A percentile compares a stretch with the other conserved stretches of the same genome.
These are phyloP conservation scores for Notodonta dromedarius DNA, from an alignment of 2,888 invertebrate species.

Conservation along the genomic window DNA sequence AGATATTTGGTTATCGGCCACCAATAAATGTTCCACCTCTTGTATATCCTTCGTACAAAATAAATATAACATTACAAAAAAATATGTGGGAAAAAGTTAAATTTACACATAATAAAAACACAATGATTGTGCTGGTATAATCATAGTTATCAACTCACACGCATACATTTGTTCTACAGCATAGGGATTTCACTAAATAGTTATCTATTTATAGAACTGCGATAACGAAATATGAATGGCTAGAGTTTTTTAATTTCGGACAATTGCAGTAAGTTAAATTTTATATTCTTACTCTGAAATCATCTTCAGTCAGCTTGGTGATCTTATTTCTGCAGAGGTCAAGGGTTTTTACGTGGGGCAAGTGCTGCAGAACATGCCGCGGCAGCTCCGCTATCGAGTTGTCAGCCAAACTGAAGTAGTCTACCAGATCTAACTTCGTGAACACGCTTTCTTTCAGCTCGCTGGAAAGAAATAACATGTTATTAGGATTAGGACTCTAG, in stretches of 20 bases:
- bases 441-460: slow-evolving; percentile 89
- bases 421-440: slow-evolving; percentile 88
- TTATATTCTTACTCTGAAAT: slow-evolving; percentile 86
- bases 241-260: slow-evolving; percentile 1
- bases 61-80: slow-evolving; percentile 5
- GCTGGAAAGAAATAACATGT: slow-evolving; percentile 71
- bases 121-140: slow-evolving; percentile 5
- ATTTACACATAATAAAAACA: slow-evolving; percentile 6
- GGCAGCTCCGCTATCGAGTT: slow-evolving; percentile 91
- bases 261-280: not conserved
- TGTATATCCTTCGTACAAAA: slow-evolving; percentile 67
- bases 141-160: slow-evolving; percentile 24
- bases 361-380: slow-evolving; percentile 88
- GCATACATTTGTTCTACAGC: slow-evolving; percentile 29
- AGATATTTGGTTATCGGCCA: slow-evolving; percentile 90
- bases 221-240: slow-evolving; percentile 32
- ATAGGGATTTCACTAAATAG: slow-evolving; percentile 12
- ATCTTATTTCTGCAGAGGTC: slow-evolving; percentile 93
- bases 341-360: slow-evolving; percentile 91
- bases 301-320: slow-evolving; percentile 88
- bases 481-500: not conserved
- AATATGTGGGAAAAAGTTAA: not conserved
- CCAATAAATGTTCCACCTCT: slow-evolving; percentile 87
- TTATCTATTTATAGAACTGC: slow-evolving; percentile 28
- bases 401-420: slow-evolving; percentile 91